Conservation (phyloP, 2,113 vertebrate genomes). For the Percopsis transmontana region DNA sequence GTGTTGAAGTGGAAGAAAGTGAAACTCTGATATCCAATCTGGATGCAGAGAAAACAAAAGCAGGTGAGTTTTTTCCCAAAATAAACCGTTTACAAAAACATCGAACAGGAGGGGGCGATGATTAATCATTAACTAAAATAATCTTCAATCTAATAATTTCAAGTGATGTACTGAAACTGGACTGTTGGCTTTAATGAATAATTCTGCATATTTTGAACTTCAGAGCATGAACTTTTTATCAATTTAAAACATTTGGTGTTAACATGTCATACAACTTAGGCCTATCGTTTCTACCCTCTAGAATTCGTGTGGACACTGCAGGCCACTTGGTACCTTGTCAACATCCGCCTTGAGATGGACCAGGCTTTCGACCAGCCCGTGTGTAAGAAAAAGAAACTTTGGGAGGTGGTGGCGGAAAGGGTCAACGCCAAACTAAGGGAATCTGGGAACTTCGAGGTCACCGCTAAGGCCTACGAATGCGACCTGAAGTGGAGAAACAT, state of each 20-base stretch:
- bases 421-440: conserved; percentile 66
- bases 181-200: no score
- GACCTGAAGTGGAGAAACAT: conserved; percentile 83
- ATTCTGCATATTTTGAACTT: no score
- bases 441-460: conserved; percentile 44
- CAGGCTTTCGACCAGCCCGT: conserved; percentile 76
- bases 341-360: conserved; percentile 77
- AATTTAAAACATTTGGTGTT: no score
- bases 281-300: conserved; percentile 19
- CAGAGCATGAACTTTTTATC: no score
- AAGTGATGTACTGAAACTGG: no score
- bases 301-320: conserved; percentile 80
- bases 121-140: conserved; percentile 16
- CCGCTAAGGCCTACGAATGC: conserved; percentile 76
- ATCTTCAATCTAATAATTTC: no score
- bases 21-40: conserved; percentile 48
- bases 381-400: conserved; percentile 81
- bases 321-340: conserved; percentile 78
- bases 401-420: conserved; percentile 76
- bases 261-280: not conserved
- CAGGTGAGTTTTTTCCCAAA: conserved; percentile 60
- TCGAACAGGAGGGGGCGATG: conserved; percentile 46
- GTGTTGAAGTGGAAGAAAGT: conserved; percentile 60
- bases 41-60: conserved; percentile 68
- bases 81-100: conserved; percentile 29